Conservation (phyloP, 2,888 invertebrate species). For the Drosophila suboccidentalis region DNA sequence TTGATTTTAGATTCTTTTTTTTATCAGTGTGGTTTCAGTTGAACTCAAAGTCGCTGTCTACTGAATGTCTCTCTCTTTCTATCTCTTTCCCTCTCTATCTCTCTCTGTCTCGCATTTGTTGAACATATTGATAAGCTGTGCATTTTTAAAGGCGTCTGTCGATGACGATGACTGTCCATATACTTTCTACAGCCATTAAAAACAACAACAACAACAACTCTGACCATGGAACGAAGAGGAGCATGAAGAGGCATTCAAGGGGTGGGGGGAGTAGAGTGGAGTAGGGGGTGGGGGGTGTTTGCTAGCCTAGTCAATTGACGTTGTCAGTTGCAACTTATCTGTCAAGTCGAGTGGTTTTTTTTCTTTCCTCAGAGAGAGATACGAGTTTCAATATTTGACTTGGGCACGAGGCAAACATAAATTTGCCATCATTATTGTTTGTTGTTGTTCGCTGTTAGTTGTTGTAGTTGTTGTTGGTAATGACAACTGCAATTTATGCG, state of each 20-base stretch:
- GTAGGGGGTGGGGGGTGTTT: neutral
- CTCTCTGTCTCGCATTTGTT: neutral
- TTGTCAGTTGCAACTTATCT: slow-evolving; percentile 30
- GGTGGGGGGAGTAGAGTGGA: neutral
- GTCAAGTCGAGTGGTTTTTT: slow-evolving; percentile 39
- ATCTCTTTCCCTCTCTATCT: neutral
- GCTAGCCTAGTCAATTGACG: slow-evolving; percentile 40
- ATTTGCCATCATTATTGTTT: slow-evolving; percentile 57
- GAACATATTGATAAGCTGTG: slow-evolving; percentile 26
- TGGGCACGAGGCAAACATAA: slow-evolving; percentile 76
- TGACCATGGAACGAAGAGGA: neutral
- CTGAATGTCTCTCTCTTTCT: neutral
- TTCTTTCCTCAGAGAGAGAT: slow-evolving; percentile 6
- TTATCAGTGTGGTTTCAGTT: slow-evolving; percentile 1
- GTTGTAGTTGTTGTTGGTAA: slow-evolving; percentile 42
- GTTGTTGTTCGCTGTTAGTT: slow-evolving; percentile 18
- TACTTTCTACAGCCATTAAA: slow-evolving; percentile 17
- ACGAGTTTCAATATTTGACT: slow-evolving; percentile 37
- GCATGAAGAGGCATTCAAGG: neutral
- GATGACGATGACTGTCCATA: slow-evolving; percentile 31
- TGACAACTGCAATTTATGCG: slow-evolving; percentile 59
- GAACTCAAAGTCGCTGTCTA: slow-evolving; percentile 2
- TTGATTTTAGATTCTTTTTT: no score
- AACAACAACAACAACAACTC: slow-evolving; percentile 6
- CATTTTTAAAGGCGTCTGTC: slow-evolving; percentile 37